These are phyloP conservation scores for Carpatolechia fugitivella DNA, from an alignment of 2,888 invertebrate species.

Conservation along the genomic window DNA sequence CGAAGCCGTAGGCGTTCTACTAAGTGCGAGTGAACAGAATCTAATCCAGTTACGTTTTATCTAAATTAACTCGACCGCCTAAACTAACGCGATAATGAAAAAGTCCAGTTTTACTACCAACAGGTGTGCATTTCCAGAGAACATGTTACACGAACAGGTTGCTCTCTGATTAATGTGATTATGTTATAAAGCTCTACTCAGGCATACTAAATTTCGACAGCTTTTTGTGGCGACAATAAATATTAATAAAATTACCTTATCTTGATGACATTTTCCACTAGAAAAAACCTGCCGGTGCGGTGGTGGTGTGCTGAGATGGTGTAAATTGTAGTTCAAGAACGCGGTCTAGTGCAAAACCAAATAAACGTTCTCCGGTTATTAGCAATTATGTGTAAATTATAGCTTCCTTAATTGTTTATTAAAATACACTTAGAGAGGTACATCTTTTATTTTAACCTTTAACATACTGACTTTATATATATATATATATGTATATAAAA, in stretches of 20 bases:
- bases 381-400: slow-evolving; percentile 6
- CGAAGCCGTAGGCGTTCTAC: slow-evolving; percentile 34
- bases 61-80: slow-evolving; percentile 26
- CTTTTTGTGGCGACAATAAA: slow-evolving; percentile 22
- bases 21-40: slow-evolving; percentile 51
- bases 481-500: too few species aligned
- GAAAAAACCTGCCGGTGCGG: slow-evolving; percentile 11
- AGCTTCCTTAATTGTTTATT: slow-evolving; percentile 9
- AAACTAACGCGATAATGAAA: slow-evolving; percentile 13
- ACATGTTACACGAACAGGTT: slow-evolving; percentile 11
- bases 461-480: too few species aligned
- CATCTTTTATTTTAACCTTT: too few species aligned
- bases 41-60: slow-evolving; percentile 47
- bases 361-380: slow-evolving; percentile 8
- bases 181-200: slow-evolving; percentile 19
- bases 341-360: slow-evolving; percentile 8
- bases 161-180: slow-evolving; percentile 20
- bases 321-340: slow-evolving; percentile 17
- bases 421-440: slow-evolving; percentile 47
- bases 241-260: slow-evolving; percentile 21
- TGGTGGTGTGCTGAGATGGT: not conserved
- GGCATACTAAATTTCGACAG: slow-evolving; percentile 17
- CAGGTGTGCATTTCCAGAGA: slow-evolving; percentile 17
- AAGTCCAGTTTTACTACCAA: slow-evolving; percentile 13
- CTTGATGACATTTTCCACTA: slow-evolving; percentile 26